phyloP scores from a whole-genome alignment of 2,113 vertebrate genomes.

The Cinclus mexicanus region DNA sequence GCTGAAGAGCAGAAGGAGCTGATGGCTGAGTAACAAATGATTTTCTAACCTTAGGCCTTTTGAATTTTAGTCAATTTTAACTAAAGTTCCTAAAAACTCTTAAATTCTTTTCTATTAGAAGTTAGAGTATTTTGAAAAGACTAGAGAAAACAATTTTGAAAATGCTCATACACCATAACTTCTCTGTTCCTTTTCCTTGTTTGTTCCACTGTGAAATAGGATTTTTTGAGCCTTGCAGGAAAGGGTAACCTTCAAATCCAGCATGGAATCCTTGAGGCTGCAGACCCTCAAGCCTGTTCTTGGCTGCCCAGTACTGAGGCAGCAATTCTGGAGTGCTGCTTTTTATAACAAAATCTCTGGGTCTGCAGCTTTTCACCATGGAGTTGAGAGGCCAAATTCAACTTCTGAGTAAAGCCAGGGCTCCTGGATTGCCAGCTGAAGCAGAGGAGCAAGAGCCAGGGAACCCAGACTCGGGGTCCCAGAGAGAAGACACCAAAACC shows the following conservation, averaged over 20 bases:
- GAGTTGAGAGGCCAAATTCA: not conserved
- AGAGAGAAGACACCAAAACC: not conserved
- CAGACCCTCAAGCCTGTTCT: not conserved
- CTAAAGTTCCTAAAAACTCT: not conserved
- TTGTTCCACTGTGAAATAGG: not conserved
- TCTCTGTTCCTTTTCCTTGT: not conserved
- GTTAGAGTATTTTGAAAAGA: not conserved
- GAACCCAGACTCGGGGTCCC: not conserved
- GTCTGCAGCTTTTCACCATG: not conserved
- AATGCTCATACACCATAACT: not conserved
- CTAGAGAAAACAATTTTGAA: not conserved
- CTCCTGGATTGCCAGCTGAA: not conserved
- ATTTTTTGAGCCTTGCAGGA: not conserved
- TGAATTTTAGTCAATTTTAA: not conserved
- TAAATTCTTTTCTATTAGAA: not conserved
- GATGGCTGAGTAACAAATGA: slow-evolving; percentile 25
- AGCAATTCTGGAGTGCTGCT: not conserved
- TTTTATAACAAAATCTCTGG: not conserved
- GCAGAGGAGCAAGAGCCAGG: not conserved
- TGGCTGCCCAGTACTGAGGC: not conserved
- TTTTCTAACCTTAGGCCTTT: slow-evolving; percentile 22
- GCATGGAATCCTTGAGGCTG: not conserved
- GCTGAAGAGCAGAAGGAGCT: slow-evolving; percentile 44
- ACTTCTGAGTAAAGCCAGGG: not conserved
- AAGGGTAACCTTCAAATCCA: not conserved